Evolutionary conservation across 2,888 invertebrate genomes (phyloP), one percentile per base, ranked within the genome.

Genomic region (Morpho deidamia): DNA sequence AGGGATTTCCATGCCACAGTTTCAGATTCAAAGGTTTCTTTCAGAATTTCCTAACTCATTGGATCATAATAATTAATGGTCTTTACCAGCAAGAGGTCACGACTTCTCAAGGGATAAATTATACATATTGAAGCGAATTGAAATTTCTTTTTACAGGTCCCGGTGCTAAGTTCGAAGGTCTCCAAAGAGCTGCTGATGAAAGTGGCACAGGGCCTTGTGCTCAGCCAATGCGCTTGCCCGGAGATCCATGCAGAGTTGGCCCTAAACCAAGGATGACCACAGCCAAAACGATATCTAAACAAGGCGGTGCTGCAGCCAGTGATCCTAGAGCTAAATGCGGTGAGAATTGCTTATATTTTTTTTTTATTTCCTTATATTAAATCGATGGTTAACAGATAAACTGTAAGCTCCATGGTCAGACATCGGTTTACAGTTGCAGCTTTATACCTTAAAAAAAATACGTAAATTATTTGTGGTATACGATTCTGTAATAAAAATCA

Each of bases 211-310:
- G 90, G 0, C 91, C 91, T 2, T 92, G 92, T 63, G 82, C 91
- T 2, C 91, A 91, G 67, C 91, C 92, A 0, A 83, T 90, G 70
- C 80, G 88, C 1, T 73, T 92, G 43, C 92, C 92, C 0, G 92
- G 91, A 0, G 92, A 92, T 71, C 90, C 91, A 0, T 92, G 91
- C 68, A 76, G 91, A 38, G 91, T 91, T 1, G 83, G 85, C 1
- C 86, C 90, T 44, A 87, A 82, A 62, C 79, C 84, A 0, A 59
- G 81, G 14, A 74, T 67, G 60, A 62, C 81, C 0, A 70, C 76
- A 0, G 81, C 86, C 0, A 74, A 53, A 63, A 83, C 83, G 12
- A 84, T 88, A 2, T 83, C 87, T 46, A 86, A 85, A 58, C 80
- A 83, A 50, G 77, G 68, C 0, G 68, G 77, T 0, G 70, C 65